A percentile compares a stretch with the other conserved stretches of the same genome.
These are phyloP conservation scores for Danio aesculapii DNA, from an alignment of 2,797 vertebrate species.

Conservation along the genomic window DNA sequence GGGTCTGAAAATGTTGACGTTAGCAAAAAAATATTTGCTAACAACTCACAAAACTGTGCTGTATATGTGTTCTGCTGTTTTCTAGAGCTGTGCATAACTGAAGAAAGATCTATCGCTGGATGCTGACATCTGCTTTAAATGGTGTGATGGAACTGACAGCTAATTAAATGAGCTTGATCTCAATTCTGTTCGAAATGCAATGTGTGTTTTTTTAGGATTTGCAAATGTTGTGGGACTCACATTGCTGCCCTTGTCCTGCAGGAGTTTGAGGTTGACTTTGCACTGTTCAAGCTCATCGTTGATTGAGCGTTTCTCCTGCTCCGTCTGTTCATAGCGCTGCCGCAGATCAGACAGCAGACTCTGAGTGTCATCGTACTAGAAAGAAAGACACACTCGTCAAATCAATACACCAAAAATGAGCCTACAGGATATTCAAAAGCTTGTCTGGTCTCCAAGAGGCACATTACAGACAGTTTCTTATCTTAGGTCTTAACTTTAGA, in stretches of 20 bases:
- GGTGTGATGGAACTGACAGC: not conserved
- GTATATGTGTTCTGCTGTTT: not conserved
- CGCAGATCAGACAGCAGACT: constrained; percentile 89
- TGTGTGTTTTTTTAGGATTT: not conserved
- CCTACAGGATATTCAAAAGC: too few species aligned
- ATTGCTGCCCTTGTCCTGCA: constrained; percentile 93
- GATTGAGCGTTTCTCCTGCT: constrained; percentile 92
- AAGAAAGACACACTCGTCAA: not conserved
- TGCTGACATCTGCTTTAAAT: constrained; percentile 26
- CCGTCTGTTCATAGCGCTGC: constrained; percentile 89
- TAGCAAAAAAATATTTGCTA: not conserved
- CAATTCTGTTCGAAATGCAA: not conserved
- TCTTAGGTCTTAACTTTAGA: too few species aligned
- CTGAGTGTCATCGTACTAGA: constrained; percentile 93
- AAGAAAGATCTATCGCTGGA: constrained; percentile 18
- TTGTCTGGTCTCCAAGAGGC: too few species aligned
- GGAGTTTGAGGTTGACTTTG: constrained; percentile 92
- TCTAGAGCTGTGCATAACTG: not conserved
- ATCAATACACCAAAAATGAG: not conserved
- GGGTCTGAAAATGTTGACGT: not conserved
- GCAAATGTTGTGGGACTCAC: constrained; percentile 78
- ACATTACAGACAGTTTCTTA: too few species aligned
- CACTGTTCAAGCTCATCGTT: constrained; percentile 93
- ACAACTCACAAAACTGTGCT: constrained; percentile 8
- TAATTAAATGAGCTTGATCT: constrained; percentile 30